A percentile compares a stretch with the other conserved stretches of the same genome.
Conservation (phyloP, 2,888 invertebrate genomes). For the Trichogramma evanescens region DNA sequence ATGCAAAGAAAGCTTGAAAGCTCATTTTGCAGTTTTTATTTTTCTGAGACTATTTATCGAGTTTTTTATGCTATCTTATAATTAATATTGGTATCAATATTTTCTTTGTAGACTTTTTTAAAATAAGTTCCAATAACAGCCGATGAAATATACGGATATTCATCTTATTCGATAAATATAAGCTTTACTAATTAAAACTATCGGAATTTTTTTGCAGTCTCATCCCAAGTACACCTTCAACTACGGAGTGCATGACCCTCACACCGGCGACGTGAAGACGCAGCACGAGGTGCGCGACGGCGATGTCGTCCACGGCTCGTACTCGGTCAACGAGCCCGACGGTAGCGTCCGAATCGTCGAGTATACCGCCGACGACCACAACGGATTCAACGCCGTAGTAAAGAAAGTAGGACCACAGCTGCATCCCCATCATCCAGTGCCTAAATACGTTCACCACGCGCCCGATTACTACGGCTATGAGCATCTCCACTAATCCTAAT, state of each 20-base stretch:
- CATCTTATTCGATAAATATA: no score
- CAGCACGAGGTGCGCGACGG: slow-evolving; percentile 38
- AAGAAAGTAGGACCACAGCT: slow-evolving; percentile 37
- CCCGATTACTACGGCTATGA: slow-evolving; percentile 33
- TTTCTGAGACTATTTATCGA: no score
- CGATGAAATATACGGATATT: no score
- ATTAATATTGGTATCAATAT: no score
- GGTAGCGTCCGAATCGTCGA: slow-evolving; percentile 39
- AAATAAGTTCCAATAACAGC: no score
- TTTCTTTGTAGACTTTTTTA: no score
- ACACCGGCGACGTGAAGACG: slow-evolving; percentile 39
- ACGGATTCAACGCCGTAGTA: slow-evolving; percentile 39
- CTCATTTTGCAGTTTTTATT: no score
- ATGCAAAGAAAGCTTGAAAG: no score
- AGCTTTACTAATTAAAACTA: not conserved
- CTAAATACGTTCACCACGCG: slow-evolving; percentile 28
- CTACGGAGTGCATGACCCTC: slow-evolving; percentile 39
- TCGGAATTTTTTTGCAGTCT: slow-evolving; percentile 24
- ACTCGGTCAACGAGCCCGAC: slow-evolving; percentile 38
- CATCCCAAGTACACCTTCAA: slow-evolving; percentile 38
- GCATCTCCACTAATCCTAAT: slow-evolving; percentile 19
- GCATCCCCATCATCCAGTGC: slow-evolving; percentile 26
- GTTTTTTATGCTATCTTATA: no score
- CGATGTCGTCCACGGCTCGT: slow-evolving; percentile 37
- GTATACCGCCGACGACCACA: slow-evolving; percentile 39